These are phyloP conservation scores for Theocolax elegans DNA, from an alignment of 1,140 invertebrate genomes.

Conservation along the genomic window DNA sequence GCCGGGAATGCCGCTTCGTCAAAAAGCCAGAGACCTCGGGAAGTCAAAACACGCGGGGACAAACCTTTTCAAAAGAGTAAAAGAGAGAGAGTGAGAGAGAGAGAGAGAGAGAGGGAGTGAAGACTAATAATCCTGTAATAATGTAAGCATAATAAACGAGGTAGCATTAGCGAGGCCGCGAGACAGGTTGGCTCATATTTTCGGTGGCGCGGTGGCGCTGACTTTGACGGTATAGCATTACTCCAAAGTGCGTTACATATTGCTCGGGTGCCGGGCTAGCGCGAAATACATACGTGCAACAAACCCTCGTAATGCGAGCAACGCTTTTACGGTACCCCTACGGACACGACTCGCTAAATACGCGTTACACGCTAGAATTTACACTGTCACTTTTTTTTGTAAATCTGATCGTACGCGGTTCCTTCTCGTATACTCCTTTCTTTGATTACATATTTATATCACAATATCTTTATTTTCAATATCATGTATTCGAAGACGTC, in stretches of 20 bases:
- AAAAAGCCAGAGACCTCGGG: not conserved
- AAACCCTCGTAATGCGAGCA: too few relatives aligned
- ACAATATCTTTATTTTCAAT: too few relatives aligned
- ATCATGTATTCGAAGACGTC: too few relatives aligned
- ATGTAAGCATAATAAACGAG: constrained; percentile 67
- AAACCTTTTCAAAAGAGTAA: constrained; percentile 6
- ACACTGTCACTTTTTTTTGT: not conserved
- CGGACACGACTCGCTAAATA: not conserved
- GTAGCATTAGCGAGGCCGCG: constrained; percentile 61
- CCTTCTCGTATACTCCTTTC: too few relatives aligned
- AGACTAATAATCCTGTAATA: constrained; percentile 67
- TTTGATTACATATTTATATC: too few relatives aligned
- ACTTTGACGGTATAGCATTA: constrained; percentile 66
- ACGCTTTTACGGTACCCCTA: too few relatives aligned
- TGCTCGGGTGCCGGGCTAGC: constrained; percentile 42
- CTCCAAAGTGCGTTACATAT: constrained; percentile 65
- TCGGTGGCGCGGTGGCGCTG: constrained; percentile 65
- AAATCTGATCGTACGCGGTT: constrained; percentile 3
- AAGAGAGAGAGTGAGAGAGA: not conserved
- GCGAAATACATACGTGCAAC: not conserved
- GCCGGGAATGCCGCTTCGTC: too few relatives aligned
- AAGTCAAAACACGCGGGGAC: constrained; percentile 27
- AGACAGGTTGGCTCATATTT: constrained; percentile 63
- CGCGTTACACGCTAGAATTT: constrained; percentile 6
- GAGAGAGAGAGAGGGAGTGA: constrained; percentile 25